Conservation (phyloP, 2,888 invertebrate species). For the Penaeus monodon region DNA sequence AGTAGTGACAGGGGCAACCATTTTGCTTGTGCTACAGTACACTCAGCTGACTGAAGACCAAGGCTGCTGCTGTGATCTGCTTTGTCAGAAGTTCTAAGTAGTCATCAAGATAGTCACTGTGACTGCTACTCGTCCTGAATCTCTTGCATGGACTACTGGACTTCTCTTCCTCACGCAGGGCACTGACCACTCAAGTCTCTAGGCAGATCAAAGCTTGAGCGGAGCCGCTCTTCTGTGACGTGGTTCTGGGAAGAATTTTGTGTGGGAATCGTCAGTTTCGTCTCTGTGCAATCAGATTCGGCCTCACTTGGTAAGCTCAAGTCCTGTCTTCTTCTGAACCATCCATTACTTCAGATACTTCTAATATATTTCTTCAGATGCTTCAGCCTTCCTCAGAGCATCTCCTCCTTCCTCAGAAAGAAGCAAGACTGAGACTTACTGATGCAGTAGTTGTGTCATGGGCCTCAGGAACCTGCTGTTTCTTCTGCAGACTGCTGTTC, state of each 20-base stretch:
- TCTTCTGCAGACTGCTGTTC: neutral
- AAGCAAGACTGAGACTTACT: conserved; percentile 26
- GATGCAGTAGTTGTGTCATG: conserved; percentile 39
- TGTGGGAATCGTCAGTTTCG: neutral
- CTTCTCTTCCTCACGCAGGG: neutral
- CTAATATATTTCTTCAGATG: conserved; percentile 23
- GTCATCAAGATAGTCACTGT: conserved; percentile 47
- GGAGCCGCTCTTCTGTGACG: neutral
- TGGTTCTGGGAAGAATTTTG: neutral
- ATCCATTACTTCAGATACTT: conserved; percentile 22
- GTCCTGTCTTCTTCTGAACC: conserved; percentile 29
- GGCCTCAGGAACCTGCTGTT: neutral
- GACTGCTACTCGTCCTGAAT: conserved; percentile 48
- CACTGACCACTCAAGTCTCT: neutral
- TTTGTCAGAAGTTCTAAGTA: conserved; percentile 44
- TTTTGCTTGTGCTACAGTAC: neutral
- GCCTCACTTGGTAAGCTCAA: conserved; percentile 38
- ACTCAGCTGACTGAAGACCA: neutral
- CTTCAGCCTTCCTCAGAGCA: conserved; percentile 18
- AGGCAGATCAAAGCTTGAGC: too few species aligned
- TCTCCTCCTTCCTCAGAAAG: conserved; percentile 26
- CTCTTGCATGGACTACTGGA: conserved; percentile 14
- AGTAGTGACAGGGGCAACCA: neutral
- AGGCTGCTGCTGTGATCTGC: conserved; percentile 26
- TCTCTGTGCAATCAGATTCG: conserved; percentile 34